Evolutionary conservation across 30 jellyfish, hydroid and myxozoan genomes (phyloP).

Genomic region (Turritopsis dohrnii): DNA sequence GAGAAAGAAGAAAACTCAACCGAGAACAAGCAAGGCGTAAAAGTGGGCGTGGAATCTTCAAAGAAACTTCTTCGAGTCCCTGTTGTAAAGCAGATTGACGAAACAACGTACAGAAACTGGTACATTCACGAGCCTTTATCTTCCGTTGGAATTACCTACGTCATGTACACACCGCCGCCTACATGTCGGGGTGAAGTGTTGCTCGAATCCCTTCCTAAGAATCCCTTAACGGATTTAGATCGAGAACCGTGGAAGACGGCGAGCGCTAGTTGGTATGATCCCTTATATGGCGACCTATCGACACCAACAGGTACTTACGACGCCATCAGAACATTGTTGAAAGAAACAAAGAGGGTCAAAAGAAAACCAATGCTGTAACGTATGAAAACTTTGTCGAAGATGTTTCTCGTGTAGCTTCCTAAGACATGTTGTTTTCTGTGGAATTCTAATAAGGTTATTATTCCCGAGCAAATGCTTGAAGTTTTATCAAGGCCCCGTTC

Average conservation of each 20-base stretch:
- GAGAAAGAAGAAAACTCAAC: slow-evolving; percentile 18
- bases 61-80: not conserved
- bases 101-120: slow-evolving; percentile 69
- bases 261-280: slow-evolving; percentile 81
- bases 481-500: too few species aligned
- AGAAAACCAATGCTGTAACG: slow-evolving; percentile 30
- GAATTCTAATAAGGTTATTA: too few species aligned
- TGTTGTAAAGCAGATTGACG: slow-evolving; percentile 16
- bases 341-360: slow-evolving; percentile 42
- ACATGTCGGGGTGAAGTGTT: slow-evolving; percentile 38
- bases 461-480: too few species aligned
- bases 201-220: slow-evolving; percentile 45
- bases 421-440: too few species aligned
- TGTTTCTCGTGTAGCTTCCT: too few species aligned
- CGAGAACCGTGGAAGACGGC: slow-evolving; percentile 85
- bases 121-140: slow-evolving; percentile 46
- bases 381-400: too few species aligned
- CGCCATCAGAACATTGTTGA: slow-evolving; percentile 67
- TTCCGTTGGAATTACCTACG: slow-evolving; percentile 52
- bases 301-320: slow-evolving; percentile 91
- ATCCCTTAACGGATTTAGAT: slow-evolving; percentile 56
- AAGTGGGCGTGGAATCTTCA: not conserved
- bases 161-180: slow-evolving; percentile 91
- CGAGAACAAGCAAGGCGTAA: slow-evolving; percentile 16
- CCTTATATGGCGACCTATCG: slow-evolving; percentile 89